Conservation (phyloP, 2,888 invertebrate genomes). For the Drosophila cracens region DNA sequence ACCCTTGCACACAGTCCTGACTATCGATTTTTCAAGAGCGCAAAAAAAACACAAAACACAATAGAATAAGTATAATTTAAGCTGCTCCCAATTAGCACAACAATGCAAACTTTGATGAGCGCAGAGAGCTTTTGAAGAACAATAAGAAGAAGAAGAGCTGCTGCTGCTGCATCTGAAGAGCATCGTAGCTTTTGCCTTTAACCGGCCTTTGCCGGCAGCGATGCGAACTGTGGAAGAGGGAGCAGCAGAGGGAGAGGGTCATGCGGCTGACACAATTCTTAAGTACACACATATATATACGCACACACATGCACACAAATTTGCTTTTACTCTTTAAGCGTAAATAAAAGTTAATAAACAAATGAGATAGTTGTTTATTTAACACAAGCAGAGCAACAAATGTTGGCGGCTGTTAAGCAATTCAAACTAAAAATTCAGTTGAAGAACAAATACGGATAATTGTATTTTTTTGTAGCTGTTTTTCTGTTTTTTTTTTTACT, state of each 20-base stretch:
- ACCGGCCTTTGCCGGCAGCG: slow-evolving; percentile 57
- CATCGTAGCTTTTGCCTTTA: slow-evolving; percentile 27
- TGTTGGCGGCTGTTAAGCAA: slow-evolving; percentile 53
- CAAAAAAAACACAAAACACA: neutral
- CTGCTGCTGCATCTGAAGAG: slow-evolving; percentile 19
- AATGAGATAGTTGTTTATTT: slow-evolving; percentile 72
- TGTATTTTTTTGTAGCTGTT: slow-evolving; percentile 31
- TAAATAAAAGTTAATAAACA: slow-evolving; percentile 72
- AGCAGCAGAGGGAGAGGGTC: slow-evolving; percentile 31
- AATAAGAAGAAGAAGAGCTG: slow-evolving; percentile 26
- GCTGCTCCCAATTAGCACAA: slow-evolving; percentile 63
- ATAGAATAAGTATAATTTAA: slow-evolving; percentile 13
- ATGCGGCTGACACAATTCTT: slow-evolving; percentile 56
- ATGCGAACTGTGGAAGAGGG: slow-evolving; percentile 11
- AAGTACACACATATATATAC: slow-evolving; percentile 7
- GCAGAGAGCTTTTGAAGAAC: slow-evolving; percentile 19
- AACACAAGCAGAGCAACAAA: slow-evolving; percentile 49
- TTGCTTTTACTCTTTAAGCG: slow-evolving; percentile 24
- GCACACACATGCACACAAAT: slow-evolving; percentile 7
- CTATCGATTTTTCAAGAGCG: slow-evolving; percentile 35
- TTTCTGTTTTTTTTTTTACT: slow-evolving; percentile 4
- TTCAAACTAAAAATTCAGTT: slow-evolving; percentile 32
- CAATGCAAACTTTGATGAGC: slow-evolving; percentile 25
- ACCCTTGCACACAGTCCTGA: neutral
- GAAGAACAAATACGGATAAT: slow-evolving; percentile 54